phyloP scores from a whole-genome alignment of 2,113 vertebrate genomes.

The Muntiacus muntjak region DNA sequence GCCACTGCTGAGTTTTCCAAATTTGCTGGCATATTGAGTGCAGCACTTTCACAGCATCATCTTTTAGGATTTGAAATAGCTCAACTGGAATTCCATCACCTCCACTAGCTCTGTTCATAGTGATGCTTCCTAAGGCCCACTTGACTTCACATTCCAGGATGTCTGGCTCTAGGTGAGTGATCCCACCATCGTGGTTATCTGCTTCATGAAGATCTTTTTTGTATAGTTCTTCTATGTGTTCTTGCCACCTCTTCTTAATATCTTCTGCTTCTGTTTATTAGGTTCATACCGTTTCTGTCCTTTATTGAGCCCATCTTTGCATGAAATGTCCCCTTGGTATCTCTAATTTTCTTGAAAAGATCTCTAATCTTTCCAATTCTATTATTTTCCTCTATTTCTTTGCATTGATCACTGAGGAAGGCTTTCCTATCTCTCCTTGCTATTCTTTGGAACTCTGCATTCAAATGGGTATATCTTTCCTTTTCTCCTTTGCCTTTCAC shows the following conservation, averaged over 20 bases:
- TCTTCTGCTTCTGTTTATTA: background rate
- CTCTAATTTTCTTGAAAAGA: background rate
- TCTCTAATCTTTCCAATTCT: background rate
- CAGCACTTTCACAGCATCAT: background rate
- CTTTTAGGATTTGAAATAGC: background rate
- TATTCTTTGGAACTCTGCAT: background rate
- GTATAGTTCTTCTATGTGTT: background rate
- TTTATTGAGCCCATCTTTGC: background rate
- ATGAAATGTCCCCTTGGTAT: background rate
- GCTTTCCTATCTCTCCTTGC: background rate
- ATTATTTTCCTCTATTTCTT: background rate
- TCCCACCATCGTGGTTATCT: background rate
- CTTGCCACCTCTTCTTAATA: background rate
- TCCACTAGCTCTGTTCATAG: background rate
- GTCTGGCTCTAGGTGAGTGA: background rate
- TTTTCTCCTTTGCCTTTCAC: background rate
- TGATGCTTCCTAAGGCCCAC: background rate
- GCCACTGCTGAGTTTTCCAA: background rate
- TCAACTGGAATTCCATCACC: background rate
- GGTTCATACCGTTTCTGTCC: background rate
- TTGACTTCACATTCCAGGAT: background rate
- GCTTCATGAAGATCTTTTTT: background rate
- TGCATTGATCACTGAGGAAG: background rate
- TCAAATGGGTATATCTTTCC: background rate
- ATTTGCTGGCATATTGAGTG: background rate